Evolutionary conservation across 2,888 invertebrate genomes (phyloP).

Genomic region (Polydesmus complanatus): DNA sequence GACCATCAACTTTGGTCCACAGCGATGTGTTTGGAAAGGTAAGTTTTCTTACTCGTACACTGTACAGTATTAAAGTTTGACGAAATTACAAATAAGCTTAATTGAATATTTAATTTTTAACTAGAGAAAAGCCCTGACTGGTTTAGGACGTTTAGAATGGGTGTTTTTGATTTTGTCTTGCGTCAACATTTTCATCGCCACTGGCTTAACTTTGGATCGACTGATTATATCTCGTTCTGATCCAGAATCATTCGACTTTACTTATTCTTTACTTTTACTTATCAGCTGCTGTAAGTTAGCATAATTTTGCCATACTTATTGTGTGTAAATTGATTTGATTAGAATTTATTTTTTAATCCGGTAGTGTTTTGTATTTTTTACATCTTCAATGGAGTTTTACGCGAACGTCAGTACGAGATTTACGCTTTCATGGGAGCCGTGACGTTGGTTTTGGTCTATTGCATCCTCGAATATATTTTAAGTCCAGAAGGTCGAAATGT

Average conservation of each 20-base stretch:
- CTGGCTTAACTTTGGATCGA: slow-evolving; percentile 8
- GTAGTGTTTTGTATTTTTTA: slow-evolving; percentile 10
- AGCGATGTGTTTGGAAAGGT: slow-evolving; percentile 10
- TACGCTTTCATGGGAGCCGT: slow-evolving; percentile 10
- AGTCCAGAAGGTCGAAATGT: neutral
- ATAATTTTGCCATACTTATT: neutral
- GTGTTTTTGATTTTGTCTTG: slow-evolving; percentile 2
- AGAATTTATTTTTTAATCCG: neutral
- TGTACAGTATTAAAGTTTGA: no score
- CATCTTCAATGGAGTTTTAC: slow-evolving; percentile 8
- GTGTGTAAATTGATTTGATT: neutral
- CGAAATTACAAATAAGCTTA: neutral
- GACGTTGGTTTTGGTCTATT: slow-evolving; percentile 1
- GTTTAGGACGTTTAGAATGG: slow-evolving; percentile 4
- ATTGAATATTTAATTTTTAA: neutral
- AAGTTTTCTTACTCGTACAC: no score
- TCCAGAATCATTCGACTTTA: slow-evolving; percentile 9
- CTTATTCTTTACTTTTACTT: slow-evolving; percentile 8
- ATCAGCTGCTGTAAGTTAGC: slow-evolving; percentile 1
- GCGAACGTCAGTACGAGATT: slow-evolving; percentile 11
- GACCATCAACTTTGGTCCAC: neutral
- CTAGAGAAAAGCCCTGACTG: slow-evolving; percentile 8
- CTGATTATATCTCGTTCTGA: neutral
- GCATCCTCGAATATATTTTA: slow-evolving; percentile 7
- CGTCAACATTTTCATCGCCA: slow-evolving; percentile 7